phyloP scores from a whole-genome alignment of 2,113 vertebrate species.

The Crotalus helleri region DNA sequence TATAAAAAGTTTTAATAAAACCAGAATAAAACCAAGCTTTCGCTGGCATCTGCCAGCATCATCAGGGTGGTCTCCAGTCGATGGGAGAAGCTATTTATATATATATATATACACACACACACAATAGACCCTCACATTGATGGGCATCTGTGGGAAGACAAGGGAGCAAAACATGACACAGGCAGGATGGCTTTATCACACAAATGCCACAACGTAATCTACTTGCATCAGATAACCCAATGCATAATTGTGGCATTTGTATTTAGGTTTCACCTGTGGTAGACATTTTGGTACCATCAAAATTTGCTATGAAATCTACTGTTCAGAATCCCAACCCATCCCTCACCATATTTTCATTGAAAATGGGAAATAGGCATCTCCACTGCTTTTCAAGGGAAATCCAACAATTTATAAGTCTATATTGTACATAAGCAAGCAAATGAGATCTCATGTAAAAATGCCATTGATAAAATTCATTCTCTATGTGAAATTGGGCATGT shows the following conservation, averaged over 20 bases:
- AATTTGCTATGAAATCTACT: neutral
- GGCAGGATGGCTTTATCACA: neutral
- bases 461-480: neutral
- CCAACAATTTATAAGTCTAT: neutral
- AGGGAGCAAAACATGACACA: neutral
- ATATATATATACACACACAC: too few relatives aligned
- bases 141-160: neutral
- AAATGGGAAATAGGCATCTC: neutral
- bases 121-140: too few relatives aligned
- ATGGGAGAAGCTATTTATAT: too few relatives aligned
- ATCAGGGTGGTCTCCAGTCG: too few relatives aligned
- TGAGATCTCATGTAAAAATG: neutral
- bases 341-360: neutral
- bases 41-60: too few relatives aligned
- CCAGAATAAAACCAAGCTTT: too few relatives aligned
- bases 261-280: neutral
- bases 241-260: neutral
- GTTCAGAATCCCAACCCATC: neutral
- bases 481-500: neutral
- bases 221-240: neutral
- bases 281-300: neutral
- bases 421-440: neutral
- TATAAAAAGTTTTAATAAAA: too few relatives aligned
- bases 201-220: neutral
- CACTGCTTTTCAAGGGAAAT: neutral